Evolutionary conservation across 1,140 invertebrate genomes (phyloP).

Genomic region (Leptinotarsa lineolata): DNA sequence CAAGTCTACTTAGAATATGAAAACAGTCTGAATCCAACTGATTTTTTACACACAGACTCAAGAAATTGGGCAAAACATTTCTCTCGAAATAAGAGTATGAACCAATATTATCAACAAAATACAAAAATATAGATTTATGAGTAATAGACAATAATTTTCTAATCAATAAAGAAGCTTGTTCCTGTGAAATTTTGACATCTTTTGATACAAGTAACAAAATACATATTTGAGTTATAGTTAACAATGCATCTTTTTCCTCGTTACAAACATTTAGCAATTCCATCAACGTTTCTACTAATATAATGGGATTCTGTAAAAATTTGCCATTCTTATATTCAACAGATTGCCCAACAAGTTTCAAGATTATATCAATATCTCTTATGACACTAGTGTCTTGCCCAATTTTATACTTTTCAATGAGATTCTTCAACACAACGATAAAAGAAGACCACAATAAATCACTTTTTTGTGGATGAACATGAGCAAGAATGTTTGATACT

Average conservation of each 20-base stretch:
- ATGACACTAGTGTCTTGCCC: conserved; percentile 37
- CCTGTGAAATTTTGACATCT: conserved; percentile 68
- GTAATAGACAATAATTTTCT: conserved; percentile 64
- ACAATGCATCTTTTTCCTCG: conserved; percentile 58
- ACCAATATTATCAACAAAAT: conserved; percentile 68
- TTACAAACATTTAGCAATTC: conserved; percentile 57
- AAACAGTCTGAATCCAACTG: conserved; percentile 61
- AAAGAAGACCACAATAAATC: conserved; percentile 63
- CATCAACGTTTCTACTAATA: conserved; percentile 59
- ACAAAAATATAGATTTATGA: conserved; percentile 62
- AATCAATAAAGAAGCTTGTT: conserved; percentile 68
- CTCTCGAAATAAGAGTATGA: conserved; percentile 73
- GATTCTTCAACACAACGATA: conserved; percentile 48
- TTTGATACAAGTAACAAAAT: conserved; percentile 65
- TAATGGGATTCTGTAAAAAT: conserved; percentile 63
- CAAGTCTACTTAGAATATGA: conserved; percentile 68
- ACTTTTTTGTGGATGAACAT: conserved; percentile 65
- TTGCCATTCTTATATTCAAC: conserved; percentile 68
- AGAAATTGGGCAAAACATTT: conserved; percentile 70
- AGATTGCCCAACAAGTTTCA: conserved; percentile 64
- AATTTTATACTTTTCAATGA: conserved; percentile 36
- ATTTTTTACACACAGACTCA: conserved; percentile 64
- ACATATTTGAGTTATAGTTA: conserved; percentile 62
- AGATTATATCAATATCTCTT: conserved; percentile 55
- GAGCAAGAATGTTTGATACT: conserved; percentile 62